Percentiles rank a stretch among this genome's conserved stretches.
Evolutionary conservation across 2,888 invertebrate species (phyloP).

Genomic region (Agrochola circellaris): DNA sequence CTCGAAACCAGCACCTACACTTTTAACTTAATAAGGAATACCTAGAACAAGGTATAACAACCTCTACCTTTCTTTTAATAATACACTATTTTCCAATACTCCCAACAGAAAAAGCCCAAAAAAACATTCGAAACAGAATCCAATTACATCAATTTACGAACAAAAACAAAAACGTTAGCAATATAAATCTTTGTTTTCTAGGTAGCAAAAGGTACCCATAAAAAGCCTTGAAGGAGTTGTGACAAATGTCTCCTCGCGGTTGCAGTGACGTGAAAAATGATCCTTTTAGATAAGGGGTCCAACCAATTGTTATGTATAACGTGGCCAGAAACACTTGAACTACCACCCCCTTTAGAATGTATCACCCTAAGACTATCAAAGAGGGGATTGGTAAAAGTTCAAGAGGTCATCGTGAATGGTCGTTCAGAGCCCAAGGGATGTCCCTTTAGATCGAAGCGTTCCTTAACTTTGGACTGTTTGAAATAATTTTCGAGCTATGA

Average conservation of each 20-base stretch:
- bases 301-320: constrained; percentile 85
- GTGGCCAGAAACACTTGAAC: constrained; percentile 72
- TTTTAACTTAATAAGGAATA: no score
- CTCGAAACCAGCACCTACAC: background rate
- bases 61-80: background rate
- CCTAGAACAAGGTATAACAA: background rate
- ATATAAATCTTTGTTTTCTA: constrained; percentile 81
- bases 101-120: constrained; percentile 10
- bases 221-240: constrained; percentile 85
- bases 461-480: constrained; percentile 73
- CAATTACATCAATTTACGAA: constrained; percentile 67
- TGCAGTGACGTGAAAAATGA: constrained; percentile 88
- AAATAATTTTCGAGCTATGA: constrained; percentile 75
- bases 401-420: constrained; percentile 67
- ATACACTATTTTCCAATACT: background rate
- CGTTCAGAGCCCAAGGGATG: constrained; percentile 67
- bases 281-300: constrained; percentile 86
- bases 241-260: constrained; percentile 85
- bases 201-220: constrained; percentile 79
- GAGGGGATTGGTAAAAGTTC: constrained; percentile 14
- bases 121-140: constrained; percentile 60
- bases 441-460: constrained; percentile 74
- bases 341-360: constrained; percentile 28
- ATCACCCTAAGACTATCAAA: background rate
- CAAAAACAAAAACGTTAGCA: constrained; percentile 65